Base-by-base conservation (phyloP, 1,140 invertebrate species). In the Steinernema feltiae region DNA sequence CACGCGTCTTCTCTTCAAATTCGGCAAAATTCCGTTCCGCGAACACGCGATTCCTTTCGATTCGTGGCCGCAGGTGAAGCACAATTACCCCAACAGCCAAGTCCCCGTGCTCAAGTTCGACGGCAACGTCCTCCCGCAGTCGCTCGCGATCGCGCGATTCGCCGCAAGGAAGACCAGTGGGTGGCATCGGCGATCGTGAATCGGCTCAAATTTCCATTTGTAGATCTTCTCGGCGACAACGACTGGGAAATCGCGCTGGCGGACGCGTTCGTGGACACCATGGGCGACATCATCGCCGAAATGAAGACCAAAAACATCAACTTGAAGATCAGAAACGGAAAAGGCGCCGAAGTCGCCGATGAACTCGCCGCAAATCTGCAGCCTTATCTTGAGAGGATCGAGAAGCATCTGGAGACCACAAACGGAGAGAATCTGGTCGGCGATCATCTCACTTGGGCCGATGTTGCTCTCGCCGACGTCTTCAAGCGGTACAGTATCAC, bases 81-180 rank as follows among this genome's bases (percentile, higher is more conserved):
- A 3, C 12, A 63, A 15, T 27, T 63, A 63, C 53, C 53, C 53
- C 15, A 27, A 63, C 15, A 21, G 53, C 53, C 53, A 63, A 15
- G 53, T 63, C 24, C 53, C 53, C 2, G 53, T 63, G 53, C 53
- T 63, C 15, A 21, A 63, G 53, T 15, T 15, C 12, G 53, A 63
- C 7, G 53, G 53, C 12, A 63, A 63, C 7, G 7, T 63, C 24
- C 24, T 63, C 7, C 15, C 53, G 2, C 53, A 63, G 24, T 63
- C 53, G 7, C 48, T 71, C 24, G 79, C 79, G 32, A 80, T 80
- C 35, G 73, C 76, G 48, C 70, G 75, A 29, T 81, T 79, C 21
- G 24, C 81, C n/a, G 79, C 79, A 30, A 79, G 48, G 46, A 46
- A 80, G 32, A 74, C 75, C 35, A 76, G 79, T 81, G 17, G 18